A percentile compares a stretch with the other conserved stretches of the same genome.
Evolutionary conservation across 2,113 vertebrate species (phyloP).

Genomic region (Perca schrenkii): DNA sequence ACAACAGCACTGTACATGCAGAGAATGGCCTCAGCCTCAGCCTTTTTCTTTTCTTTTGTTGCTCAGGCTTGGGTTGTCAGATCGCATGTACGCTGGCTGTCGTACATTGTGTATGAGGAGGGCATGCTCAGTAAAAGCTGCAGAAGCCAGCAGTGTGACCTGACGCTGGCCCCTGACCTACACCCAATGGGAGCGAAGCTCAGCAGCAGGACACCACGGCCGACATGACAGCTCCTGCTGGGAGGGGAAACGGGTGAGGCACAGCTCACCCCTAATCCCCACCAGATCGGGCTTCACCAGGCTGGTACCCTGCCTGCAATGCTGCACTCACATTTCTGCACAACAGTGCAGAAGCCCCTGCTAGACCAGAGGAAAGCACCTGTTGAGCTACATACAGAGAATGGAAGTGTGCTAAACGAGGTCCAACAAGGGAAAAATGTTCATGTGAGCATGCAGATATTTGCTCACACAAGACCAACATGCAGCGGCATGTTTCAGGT

Average conservation of each 20-base stretch:
- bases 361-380: constrained; percentile 38
- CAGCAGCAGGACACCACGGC: constrained; percentile 54
- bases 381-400: constrained; percentile 12
- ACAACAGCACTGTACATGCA: constrained; percentile 1
- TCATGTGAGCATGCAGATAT: constrained; percentile 24
- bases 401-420: constrained; percentile 23
- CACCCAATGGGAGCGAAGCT: constrained; percentile 59
- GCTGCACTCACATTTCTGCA: constrained; percentile 59
- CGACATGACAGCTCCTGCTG: constrained; percentile 77
- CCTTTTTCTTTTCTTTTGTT: constrained; percentile 49
- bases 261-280: constrained; percentile 62
- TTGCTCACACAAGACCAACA: constrained; percentile 36
- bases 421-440: constrained; percentile 33
- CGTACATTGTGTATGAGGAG: constrained; percentile 29
- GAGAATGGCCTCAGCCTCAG: constrained; percentile 30
- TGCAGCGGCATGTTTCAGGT: constrained; percentile 53
- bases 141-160: constrained; percentile 64
- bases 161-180: constrained; percentile 65
- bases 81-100: constrained; percentile 37
- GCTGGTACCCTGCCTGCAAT: constrained; percentile 31
- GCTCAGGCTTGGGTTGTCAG: constrained; percentile 63
- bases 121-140: constrained; percentile 30
- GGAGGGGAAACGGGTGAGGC: constrained; percentile 54
- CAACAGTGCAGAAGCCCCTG: constrained; percentile 27
- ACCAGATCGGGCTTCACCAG: constrained; percentile 37